These are phyloP conservation scores for Mobula hypostoma DNA, from an alignment of 2,113 vertebrate species.

Conservation along the genomic window DNA sequence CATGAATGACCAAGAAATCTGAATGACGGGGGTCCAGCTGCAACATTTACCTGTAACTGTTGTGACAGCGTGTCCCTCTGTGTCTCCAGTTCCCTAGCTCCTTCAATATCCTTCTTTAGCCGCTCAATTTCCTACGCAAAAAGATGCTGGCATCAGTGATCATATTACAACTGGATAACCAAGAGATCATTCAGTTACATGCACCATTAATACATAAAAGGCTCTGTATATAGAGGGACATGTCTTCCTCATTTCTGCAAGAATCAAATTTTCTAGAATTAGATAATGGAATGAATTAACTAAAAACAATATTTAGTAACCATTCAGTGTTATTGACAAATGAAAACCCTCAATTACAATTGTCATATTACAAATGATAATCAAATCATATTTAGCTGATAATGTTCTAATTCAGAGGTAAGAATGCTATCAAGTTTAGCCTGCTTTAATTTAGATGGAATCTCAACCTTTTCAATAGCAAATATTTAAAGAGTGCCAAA, in stretches of 20 bases:
- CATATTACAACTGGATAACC: background rate
- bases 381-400: background rate
- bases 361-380: background rate
- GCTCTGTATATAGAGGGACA: background rate
- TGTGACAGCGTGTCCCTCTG: constrained; percentile 86
- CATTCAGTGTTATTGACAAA: background rate
- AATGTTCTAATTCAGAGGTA: background rate
- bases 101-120: constrained; percentile 92
- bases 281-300: background rate
- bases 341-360: background rate
- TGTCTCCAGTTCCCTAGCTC: constrained; percentile 85
- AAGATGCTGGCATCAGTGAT: background rate
- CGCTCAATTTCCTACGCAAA: constrained; percentile 85
- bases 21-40: constrained; percentile 26
- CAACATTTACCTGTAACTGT: constrained; percentile 77
- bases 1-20: constrained; percentile 27
- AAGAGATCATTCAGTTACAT: background rate
- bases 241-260: background rate
- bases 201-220: background rate
- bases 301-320: background rate
- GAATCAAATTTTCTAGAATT: background rate
- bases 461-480: too few relatives aligned
- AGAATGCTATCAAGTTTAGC: background rate
- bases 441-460: background rate
- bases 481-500: too few relatives aligned